These are phyloP conservation scores for Drosophila nannoptera DNA, from an alignment of 1,140 invertebrate genomes.

Conservation along the genomic window DNA sequence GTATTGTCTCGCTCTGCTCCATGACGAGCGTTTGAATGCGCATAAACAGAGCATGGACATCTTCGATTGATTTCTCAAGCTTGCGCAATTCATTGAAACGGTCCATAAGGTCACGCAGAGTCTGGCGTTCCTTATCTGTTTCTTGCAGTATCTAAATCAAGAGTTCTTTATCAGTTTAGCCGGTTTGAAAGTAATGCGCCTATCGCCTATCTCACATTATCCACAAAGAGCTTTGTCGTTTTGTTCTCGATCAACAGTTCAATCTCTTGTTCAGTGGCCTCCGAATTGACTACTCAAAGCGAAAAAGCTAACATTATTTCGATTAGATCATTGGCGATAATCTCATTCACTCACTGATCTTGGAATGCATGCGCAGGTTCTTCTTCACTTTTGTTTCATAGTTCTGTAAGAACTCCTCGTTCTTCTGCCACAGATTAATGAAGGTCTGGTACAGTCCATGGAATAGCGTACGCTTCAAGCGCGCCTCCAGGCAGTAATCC, in stretches of 20 bases:
- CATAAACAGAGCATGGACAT: slow-evolving; percentile 76
- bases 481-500: slow-evolving; percentile 72
- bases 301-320: neutral
- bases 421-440: slow-evolving; percentile 74
- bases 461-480: slow-evolving; percentile 75
- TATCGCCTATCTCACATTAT: slow-evolving; percentile 69
- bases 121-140: slow-evolving; percentile 73
- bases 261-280: slow-evolving; percentile 76
- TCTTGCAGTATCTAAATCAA: slow-evolving; percentile 70
- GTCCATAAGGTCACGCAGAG: slow-evolving; percentile 72
- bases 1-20: slow-evolving; percentile 76
- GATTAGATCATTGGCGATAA: neutral
- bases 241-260: slow-evolving; percentile 75
- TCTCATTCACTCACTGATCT: slow-evolving; percentile 66
- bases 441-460: slow-evolving; percentile 76
- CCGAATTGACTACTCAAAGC: slow-evolving; percentile 58
- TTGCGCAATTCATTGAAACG: slow-evolving; percentile 75
- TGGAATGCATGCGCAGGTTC: slow-evolving; percentile 70
- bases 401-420: slow-evolving; percentile 70
- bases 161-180: neutral
- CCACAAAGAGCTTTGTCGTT: slow-evolving; percentile 76
- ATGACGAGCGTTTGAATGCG: slow-evolving; percentile 76
- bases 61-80: slow-evolving; percentile 76
- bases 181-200: neutral
- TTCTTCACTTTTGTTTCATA: slow-evolving; percentile 74